Base-by-base conservation (phyloP, 2,888 invertebrate genomes). In the Graphium colonna region DNA sequence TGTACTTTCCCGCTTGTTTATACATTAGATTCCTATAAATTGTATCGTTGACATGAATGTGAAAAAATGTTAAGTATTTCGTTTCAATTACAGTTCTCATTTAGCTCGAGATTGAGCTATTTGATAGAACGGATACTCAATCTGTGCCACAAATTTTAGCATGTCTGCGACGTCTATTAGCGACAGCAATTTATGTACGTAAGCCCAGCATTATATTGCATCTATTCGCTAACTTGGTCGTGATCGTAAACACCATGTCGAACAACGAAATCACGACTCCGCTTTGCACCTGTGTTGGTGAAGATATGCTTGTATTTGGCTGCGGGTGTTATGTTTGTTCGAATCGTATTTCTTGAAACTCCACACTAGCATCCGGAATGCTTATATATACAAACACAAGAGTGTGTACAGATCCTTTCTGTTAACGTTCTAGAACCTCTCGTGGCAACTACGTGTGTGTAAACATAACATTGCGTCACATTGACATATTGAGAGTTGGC, bases 371-470 rank as follows among this genome's bases (percentile, higher is more conserved):
- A 18, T 45, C 18, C 18, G 42, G 26, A 41, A 53, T 55, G 48
- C 59, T n/a, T n/a, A n/a, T n/a, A n/a, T n/a, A 52, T 42, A 31
- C 45, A 48, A 42, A 31, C 48, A 39, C 10, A 31, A 3, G 10
- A 9, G 9, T 31, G 9, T 7, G 8, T 31, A 45, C 38, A 17
- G 8, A 57, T 55, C 60, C 61, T 65, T 65, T 48, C 2, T 57
- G 70, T 75, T 72, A 72, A 67, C 64, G 38, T 58, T 60, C 58
- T 66, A 67, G 64, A 64, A 67, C 60, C 58, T 63, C 63, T 64
- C 61, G 45, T 55, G 63, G 62, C 60, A 61, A 50, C 54, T 54
- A 42, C 46, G 58, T 58, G 50, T 8, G 13, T 26, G 12, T 26
- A 8, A 21, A 18, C 17, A 17, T 13, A 33, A 33, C 9, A 9